Percentiles rank a stretch among this genome's conserved stretches.
These are phyloP conservation scores for Brachypodius melanocephalos DNA, from an alignment of 2,113 vertebrate genomes.

Conservation along the genomic window DNA sequence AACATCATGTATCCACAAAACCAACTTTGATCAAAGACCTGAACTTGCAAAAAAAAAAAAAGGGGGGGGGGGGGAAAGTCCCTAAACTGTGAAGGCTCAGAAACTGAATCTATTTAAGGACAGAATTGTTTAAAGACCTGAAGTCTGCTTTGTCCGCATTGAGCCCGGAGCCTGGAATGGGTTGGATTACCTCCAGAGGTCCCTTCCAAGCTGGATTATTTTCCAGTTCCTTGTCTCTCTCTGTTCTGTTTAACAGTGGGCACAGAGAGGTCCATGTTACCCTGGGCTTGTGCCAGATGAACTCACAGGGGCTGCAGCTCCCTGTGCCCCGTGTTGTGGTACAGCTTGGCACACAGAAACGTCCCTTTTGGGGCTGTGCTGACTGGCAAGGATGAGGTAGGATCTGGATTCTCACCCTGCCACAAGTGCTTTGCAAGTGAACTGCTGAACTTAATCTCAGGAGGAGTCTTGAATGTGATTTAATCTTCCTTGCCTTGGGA, in stretches of 20 bases:
- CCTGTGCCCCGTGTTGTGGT: not conserved
- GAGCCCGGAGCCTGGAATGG: not conserved
- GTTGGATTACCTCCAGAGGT: not conserved
- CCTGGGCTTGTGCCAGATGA: not conserved
- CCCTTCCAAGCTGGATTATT: not conserved
- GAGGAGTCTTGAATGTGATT: not conserved
- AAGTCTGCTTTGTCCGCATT: not conserved
- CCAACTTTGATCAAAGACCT: not conserved
- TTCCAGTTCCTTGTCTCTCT: not conserved
- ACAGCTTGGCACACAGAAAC: fast-evolving
- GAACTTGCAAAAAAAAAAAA: not conserved
- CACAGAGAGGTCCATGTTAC: not conserved
- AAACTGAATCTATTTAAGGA: not conserved
- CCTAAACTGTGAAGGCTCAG: not conserved
- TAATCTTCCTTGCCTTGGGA: not conserved
- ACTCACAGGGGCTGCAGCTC: not conserved
- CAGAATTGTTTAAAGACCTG: not conserved
- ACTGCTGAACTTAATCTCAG: not conserved
- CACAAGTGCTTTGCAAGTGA: not conserved
- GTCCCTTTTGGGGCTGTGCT: fast-evolving
- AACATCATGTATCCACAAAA: not conserved
- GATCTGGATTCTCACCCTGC: not conserved
- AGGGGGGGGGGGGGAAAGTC: no score
- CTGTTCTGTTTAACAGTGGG: not conserved
- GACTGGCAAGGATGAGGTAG: not conserved